phyloP scores from a whole-genome alignment of 1,140 invertebrate genomes.

The Dendrolimus punctatus region DNA sequence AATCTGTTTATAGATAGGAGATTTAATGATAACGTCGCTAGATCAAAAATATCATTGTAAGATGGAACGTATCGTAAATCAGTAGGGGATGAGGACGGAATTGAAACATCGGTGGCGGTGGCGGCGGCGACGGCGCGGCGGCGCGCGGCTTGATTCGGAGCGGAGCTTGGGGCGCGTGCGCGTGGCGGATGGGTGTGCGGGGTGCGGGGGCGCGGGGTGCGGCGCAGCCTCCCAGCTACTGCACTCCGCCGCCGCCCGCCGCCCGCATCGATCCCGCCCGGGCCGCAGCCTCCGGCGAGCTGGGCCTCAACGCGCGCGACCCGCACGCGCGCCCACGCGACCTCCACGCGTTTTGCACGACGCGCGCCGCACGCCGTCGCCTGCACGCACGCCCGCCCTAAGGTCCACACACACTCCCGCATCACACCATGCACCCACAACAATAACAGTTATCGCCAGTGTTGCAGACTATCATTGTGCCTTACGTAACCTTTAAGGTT shows the following conservation, averaged over 20 bases:
- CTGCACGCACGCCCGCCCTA: slow-evolving; percentile 25
- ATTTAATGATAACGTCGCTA: background rate
- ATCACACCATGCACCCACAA: slow-evolving; percentile 21
- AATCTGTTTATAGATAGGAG: background rate
- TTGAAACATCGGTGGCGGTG: slow-evolving; percentile 31
- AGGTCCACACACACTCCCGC: slow-evolving; percentile 24
- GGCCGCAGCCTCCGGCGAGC: slow-evolving; percentile 39
- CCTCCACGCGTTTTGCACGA: too few relatives aligned
- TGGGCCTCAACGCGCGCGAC: slow-evolving; percentile 37
- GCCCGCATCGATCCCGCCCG: slow-evolving; percentile 65
- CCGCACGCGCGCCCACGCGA: slow-evolving; percentile 14
- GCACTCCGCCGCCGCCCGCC: slow-evolving; percentile 61
- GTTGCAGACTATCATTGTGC: slow-evolving; percentile 46
- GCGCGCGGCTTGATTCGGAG: slow-evolving; percentile 23
- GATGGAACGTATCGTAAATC: slow-evolving; percentile 36
- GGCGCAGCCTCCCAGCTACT: slow-evolving; percentile 57
- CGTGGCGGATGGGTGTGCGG: slow-evolving; percentile 19
- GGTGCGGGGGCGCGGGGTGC: slow-evolving; percentile 21
- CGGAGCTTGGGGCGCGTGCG: slow-evolving; percentile 18
- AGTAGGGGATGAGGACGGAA: slow-evolving; percentile 38
- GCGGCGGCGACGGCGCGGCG: slow-evolving; percentile 16
- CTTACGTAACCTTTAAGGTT: slow-evolving; percentile 49
- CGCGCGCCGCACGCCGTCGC: slow-evolving; percentile 33
- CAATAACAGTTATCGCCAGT: slow-evolving; percentile 21
- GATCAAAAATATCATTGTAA: slow-evolving; percentile 12